These are phyloP conservation scores for Elephantulus edwardii DNA, from an alignment of 2,113 vertebrate genomes.

Conservation along the genomic window DNA sequence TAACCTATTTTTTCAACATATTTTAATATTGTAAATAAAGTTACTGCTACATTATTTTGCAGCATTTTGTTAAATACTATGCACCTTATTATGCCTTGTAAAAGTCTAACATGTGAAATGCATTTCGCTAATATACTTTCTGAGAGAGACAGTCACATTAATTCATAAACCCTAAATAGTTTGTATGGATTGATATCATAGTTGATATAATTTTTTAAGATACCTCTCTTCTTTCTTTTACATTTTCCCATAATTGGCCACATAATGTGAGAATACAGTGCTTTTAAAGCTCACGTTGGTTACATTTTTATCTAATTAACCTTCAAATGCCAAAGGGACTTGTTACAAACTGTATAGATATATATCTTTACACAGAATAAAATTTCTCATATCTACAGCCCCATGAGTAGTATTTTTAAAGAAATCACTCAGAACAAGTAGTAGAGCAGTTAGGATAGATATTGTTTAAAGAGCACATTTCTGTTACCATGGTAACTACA, in stretches of 20 bases:
- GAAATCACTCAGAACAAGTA: conserved; percentile 39
- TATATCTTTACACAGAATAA: conserved; percentile 2
- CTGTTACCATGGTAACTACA: conserved; percentile 28
- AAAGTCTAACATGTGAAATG: neutral
- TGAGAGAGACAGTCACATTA: neutral
- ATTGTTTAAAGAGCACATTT: conserved; percentile 35
- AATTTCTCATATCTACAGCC: conserved; percentile 15
- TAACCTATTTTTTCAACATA: neutral
- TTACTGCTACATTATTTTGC: neutral
- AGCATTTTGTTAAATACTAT: neutral
- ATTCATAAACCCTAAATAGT: neutral
- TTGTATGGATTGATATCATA: neutral
- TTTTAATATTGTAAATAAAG: neutral
- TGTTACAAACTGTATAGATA: conserved; percentile 22
- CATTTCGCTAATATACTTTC: neutral
- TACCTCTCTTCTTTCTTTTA: neutral
- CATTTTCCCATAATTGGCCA: neutral
- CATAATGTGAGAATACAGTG: neutral
- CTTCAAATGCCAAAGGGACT: neutral
- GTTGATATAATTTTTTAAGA: neutral
- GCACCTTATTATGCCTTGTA: neutral
- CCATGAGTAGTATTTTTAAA: conserved; percentile 54
- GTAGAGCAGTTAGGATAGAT: conserved; percentile 30
- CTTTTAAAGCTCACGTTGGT: conserved; percentile 39
- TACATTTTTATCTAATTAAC: conserved; percentile 56